Percentiles rank a stretch among this genome's conserved stretches.
These are phyloP conservation scores for Apaloderma vittatum DNA, from an alignment of 2,113 vertebrate species.

Conservation along the genomic window DNA sequence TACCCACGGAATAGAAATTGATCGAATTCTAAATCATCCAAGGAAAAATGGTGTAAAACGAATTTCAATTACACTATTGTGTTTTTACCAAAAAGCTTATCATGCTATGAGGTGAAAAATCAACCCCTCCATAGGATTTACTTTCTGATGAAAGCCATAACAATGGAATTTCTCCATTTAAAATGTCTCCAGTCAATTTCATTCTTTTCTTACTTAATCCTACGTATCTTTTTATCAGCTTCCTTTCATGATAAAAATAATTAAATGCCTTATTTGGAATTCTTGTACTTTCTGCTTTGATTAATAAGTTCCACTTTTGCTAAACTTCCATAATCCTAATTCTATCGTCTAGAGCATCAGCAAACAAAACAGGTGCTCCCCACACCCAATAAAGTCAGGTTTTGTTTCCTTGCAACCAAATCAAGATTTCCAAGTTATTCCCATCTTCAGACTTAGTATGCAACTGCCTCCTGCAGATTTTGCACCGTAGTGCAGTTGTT, in stretches of 20 bases:
- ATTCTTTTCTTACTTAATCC: conserved; percentile 7
- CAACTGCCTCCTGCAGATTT: not conserved
- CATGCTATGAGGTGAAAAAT: not conserved
- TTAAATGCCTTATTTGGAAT: not conserved
- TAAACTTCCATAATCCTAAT: not conserved
- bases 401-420: not conserved
- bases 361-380: not conserved
- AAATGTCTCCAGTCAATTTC: not conserved
- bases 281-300: not conserved
- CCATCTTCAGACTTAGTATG: not conserved
- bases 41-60: conserved; percentile 60
- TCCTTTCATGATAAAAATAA: conserved; percentile 9
- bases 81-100: conserved; percentile 54
- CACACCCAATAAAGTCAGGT: not conserved
- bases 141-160: not conserved
- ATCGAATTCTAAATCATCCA: conserved; percentile 73
- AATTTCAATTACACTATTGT: conserved; percentile 65
- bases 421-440: not conserved
- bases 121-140: not conserved
- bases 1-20: conserved; percentile 66
- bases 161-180: not conserved
- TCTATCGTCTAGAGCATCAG: not conserved
- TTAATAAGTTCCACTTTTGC: not conserved
- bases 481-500: not conserved
- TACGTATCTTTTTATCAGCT: not conserved